Percentiles rank a stretch among this genome's conserved stretches.
phyloP scores from a whole-genome alignment of 2,888 invertebrate genomes.

The Microctonus brassicae region DNA sequence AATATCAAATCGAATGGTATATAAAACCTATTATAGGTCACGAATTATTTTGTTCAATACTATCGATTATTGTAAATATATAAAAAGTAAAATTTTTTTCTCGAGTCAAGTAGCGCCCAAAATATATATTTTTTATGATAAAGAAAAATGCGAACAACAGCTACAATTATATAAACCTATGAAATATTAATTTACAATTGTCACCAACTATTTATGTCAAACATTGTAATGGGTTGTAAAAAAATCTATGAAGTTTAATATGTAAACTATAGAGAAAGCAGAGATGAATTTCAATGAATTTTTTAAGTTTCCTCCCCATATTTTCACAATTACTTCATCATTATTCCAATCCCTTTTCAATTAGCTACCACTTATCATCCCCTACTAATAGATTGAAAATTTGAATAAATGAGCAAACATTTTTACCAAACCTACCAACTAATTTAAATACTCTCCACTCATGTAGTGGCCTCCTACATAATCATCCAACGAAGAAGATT shows the following conservation, averaged over 20 bases:
- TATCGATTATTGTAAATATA: constrained; percentile 52
- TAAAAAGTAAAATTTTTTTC: constrained; percentile 45
- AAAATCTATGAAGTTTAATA: constrained; percentile 55
- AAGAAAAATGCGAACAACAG: constrained; percentile 34
- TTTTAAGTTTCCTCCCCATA: constrained; percentile 8
- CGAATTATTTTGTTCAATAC: neutral
- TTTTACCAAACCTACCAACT: neutral
- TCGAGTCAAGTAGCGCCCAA: constrained; percentile 33
- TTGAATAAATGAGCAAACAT: neutral
- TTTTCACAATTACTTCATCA: neutral
- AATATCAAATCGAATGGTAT: neutral
- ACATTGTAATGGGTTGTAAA: constrained; percentile 59
- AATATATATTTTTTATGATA: constrained; percentile 57
- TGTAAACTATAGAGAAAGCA: constrained; percentile 49
- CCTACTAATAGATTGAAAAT: neutral
- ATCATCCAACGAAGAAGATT: neutral
- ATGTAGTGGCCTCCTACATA: neutral
- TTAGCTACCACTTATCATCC: neutral
- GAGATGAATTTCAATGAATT: neutral
- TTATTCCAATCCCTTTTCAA: neutral
- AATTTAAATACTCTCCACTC: neutral
- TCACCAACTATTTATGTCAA: constrained; percentile 56
- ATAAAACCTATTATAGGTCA: neutral
- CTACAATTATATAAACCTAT: constrained; percentile 48
- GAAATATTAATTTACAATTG: constrained; percentile 36